Percentiles rank a stretch among this genome's conserved stretches.
Evolutionary conservation across 2,113 vertebrate species (phyloP).

Genomic region (Rhabdomys dilectus): DNA sequence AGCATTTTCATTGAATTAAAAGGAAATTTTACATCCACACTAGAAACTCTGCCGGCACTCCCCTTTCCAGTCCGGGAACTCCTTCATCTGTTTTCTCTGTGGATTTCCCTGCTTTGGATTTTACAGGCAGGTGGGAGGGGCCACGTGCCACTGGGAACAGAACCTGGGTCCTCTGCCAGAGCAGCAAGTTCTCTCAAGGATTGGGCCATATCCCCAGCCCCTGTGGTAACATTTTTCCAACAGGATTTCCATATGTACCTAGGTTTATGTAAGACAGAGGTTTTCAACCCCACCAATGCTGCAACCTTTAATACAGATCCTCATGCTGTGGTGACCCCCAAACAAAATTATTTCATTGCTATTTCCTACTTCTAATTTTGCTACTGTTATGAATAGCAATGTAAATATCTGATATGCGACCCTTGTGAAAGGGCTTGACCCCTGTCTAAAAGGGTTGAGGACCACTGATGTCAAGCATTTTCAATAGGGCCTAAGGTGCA

Average conservation of each 20-base stretch:
- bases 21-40: neutral
- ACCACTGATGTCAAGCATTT: neutral
- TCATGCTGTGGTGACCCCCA: neutral
- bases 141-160: neutral
- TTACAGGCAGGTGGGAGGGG: neutral
- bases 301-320: neutral
- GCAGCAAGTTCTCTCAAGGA: neutral
- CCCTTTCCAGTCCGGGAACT: neutral
- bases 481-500: neutral
- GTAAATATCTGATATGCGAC: neutral
- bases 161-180: neutral
- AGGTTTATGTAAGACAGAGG: neutral
- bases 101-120: neutral
- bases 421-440: neutral
- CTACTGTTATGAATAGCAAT: neutral
- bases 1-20: neutral
- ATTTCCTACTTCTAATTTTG: neutral
- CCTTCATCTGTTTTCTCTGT: neutral
- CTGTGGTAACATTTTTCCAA: neutral
- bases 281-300: neutral
- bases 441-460: neutral
- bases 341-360: neutral
- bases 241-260: neutral
- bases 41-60: neutral
- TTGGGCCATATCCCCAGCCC: neutral